Percentiles rank a stretch among this genome's conserved stretches.
Conservation (phyloP, 2,888 invertebrate species). For the Melinaea menophilus region DNA sequence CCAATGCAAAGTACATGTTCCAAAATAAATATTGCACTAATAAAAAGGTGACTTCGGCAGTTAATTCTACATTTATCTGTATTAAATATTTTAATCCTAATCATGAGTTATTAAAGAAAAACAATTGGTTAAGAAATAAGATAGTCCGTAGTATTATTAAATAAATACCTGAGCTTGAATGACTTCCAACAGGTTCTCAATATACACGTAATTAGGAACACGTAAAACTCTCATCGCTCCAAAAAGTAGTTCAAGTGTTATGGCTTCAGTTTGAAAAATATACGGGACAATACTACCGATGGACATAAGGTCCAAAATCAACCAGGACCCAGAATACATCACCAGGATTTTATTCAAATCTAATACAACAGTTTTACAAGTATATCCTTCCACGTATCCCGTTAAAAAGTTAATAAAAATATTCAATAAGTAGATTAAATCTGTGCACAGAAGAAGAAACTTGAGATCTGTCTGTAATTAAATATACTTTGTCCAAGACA, state of each 20-base stretch:
- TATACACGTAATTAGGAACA: slow-evolving; percentile 40
- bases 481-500: too few species aligned
- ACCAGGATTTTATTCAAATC: too few species aligned
- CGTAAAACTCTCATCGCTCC: slow-evolving; percentile 41
- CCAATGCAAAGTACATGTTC: slow-evolving; percentile 52
- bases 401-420: slow-evolving; percentile 48
- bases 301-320: too few species aligned
- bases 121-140: too few species aligned
- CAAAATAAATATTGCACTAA: slow-evolving; percentile 44
- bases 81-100: background rate
- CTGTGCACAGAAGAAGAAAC: slow-evolving; percentile 21
- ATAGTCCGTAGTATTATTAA: too few species aligned
- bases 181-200: slow-evolving; percentile 42
- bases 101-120: background rate
- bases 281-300: too few species aligned
- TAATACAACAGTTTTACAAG: slow-evolving; percentile 41
- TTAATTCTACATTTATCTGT: slow-evolving; percentile 20
- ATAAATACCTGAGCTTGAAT: slow-evolving; percentile 36
- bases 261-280: too few species aligned
- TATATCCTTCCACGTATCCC: slow-evolving; percentile 48
- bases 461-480: too few species aligned
- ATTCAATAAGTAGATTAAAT: slow-evolving; percentile 38
- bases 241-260: too few species aligned
- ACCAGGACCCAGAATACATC: too few species aligned
- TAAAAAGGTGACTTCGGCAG: slow-evolving; percentile 38